Percentiles rank a stretch among this genome's conserved stretches.
Conservation (phyloP, 2,888 invertebrate genomes). For the Drosophila glabriapex region DNA sequence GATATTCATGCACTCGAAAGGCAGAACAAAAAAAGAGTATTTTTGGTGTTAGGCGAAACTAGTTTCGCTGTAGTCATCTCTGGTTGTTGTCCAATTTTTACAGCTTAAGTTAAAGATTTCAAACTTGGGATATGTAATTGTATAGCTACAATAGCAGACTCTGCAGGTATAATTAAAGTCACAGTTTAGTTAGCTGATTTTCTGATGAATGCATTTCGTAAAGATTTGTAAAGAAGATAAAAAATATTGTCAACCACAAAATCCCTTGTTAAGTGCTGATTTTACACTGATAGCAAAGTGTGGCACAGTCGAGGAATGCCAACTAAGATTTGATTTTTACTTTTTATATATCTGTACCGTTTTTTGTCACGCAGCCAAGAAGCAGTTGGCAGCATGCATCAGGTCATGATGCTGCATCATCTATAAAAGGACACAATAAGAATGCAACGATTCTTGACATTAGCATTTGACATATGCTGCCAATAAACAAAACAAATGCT, state of each 20-base stretch:
- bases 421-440: slow-evolving; percentile 10
- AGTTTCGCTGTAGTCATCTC: neutral
- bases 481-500: slow-evolving; percentile 55
- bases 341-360: neutral
- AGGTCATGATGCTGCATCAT: slow-evolving; percentile 11
- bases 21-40: neutral
- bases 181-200: neutral
- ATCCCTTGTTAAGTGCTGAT: neutral
- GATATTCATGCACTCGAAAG: neutral
- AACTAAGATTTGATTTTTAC: neutral
- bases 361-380: slow-evolving; percentile 29
- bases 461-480: slow-evolving; percentile 37
- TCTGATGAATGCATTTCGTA: neutral
- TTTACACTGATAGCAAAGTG: neutral
- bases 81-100: neutral
- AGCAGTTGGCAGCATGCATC: slow-evolving; percentile 1
- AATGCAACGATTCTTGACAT: slow-evolving; percentile 20
- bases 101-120: too few species aligned
- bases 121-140: neutral
- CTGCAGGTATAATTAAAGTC: neutral
- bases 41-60: neutral
- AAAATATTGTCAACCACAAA: neutral
- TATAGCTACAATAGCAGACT: neutral
- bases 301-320: neutral
- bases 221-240: neutral